Base-by-base conservation (phyloP, 2,888 invertebrate species). In the Pomacea canaliculata region DNA sequence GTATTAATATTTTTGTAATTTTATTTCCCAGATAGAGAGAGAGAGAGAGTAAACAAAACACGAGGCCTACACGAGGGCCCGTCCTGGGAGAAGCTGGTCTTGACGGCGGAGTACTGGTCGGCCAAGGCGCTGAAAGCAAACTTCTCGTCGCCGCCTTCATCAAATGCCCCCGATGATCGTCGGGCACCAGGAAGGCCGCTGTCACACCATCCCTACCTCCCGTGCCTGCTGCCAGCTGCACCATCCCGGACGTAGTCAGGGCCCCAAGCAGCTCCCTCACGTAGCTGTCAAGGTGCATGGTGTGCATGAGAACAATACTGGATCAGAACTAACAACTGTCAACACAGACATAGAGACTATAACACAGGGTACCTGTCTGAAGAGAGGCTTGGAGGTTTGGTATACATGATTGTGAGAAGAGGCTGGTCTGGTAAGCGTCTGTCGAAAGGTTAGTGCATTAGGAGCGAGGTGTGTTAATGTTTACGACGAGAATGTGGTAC, bases 191-290 rank as follows among this genome's bases (percentile, higher is more conserved):
- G 73, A 59, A 73, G 27, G 59, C 51, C 10, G 60, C 73, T 48
- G 68, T 60, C 59, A 9, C 12, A n/a, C 68, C 68, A 19, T 73
- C 73, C 67, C 56, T 60, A 1, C 56, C 73, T n/a, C 73, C 73
- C 1, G 68, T 73, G 8, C 73, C 67, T 19, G 37, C n/a, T 48
- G 51, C 73, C 68, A 71, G 70, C 56, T 76, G 71, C 18, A 79
- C 63, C 46, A 79, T 9, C n/a, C 74, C 76, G 0, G 60, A 71
- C 1, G 74, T 70, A 0, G 67, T 63, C 62, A 79, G 74, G 4
- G 73, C 51, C 19, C 56, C 46, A 12, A 79, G 73, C 59, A 79
- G 27, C 48, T 79, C 76, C 1, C 76, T 70, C 7, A 79, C 79
- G 46, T 79, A 79, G 19, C 79, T 79, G 71, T 9, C 46, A 48